These are phyloP conservation scores for Mormyrus lacerda DNA, from an alignment of 2,113 vertebrate genomes.

Conservation along the genomic window DNA sequence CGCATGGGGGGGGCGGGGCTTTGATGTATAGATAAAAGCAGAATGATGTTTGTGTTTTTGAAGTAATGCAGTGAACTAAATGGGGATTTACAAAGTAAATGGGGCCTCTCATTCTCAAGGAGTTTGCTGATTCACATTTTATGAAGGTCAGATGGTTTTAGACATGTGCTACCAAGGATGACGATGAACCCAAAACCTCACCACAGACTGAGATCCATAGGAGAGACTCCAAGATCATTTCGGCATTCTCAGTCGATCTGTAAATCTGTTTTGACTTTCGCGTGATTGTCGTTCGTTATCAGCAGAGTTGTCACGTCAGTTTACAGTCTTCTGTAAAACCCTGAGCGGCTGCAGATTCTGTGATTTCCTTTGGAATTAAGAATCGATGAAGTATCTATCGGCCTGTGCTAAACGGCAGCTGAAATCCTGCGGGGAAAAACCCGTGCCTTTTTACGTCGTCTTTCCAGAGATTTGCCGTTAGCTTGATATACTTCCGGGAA, in stretches of 20 bases:
- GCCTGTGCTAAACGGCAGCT: neutral
- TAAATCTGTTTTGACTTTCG: neutral
- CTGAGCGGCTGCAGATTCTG: neutral
- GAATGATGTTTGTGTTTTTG: neutral
- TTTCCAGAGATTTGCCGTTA: neutral
- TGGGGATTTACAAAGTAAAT: neutral
- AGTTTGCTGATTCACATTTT: neutral
- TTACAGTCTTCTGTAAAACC: neutral
- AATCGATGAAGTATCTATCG: neutral
- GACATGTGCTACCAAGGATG: neutral
- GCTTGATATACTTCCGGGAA: neutral
- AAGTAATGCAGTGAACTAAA: neutral
- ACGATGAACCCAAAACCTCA: neutral
- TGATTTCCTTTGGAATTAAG: neutral
- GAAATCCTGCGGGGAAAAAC: neutral
- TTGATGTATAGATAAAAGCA: slow-evolving; percentile 11
- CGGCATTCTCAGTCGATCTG: neutral
- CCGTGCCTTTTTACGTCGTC: neutral
- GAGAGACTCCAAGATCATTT: no score
- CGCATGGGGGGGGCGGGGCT: neutral
- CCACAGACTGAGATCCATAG: neutral
- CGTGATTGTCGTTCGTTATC: neutral
- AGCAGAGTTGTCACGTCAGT: neutral
- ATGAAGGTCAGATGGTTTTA: neutral
- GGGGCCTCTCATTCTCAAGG: neutral